Conservation (phyloP, 2,888 invertebrate species). For the Molorchus minor region DNA sequence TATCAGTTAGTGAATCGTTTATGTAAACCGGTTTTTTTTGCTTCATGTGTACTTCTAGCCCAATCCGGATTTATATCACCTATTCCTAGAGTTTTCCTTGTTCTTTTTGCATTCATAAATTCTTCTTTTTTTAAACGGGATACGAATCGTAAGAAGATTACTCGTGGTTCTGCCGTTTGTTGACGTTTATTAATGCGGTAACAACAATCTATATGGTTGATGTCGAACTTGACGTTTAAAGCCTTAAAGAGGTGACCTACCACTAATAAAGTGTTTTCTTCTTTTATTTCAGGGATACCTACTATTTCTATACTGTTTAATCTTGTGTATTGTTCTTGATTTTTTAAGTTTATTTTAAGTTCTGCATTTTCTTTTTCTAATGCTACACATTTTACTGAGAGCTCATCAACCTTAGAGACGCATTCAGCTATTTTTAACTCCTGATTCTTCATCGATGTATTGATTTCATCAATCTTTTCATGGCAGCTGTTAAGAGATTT, state of each 20-base stretch:
- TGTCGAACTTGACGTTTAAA: neutral
- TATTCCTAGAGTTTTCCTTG: neutral
- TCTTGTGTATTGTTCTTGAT: slow-evolving; percentile 12
- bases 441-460: slow-evolving; percentile 13
- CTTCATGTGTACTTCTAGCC: neutral
- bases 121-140: neutral
- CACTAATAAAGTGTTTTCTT: slow-evolving; percentile 5
- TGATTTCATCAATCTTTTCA: slow-evolving; percentile 18
- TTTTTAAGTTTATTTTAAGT: neutral
- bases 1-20: too few species aligned
- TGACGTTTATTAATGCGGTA: neutral
- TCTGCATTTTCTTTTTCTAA: too few species aligned
- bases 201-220: neutral
- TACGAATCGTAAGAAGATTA: neutral
- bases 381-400: too few species aligned
- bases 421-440: slow-evolving; percentile 10
- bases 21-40: neutral
- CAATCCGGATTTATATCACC: neutral
- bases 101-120: neutral
- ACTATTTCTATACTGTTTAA: slow-evolving; percentile 16
- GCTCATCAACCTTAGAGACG: neutral
- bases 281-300: slow-evolving; percentile 8
- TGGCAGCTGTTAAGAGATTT: slow-evolving; percentile 3
- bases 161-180: neutral
- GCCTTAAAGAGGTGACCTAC: neutral